Conservation (phyloP, 2,888 invertebrate species). For the Petrolisthes cinctipes region DNA sequence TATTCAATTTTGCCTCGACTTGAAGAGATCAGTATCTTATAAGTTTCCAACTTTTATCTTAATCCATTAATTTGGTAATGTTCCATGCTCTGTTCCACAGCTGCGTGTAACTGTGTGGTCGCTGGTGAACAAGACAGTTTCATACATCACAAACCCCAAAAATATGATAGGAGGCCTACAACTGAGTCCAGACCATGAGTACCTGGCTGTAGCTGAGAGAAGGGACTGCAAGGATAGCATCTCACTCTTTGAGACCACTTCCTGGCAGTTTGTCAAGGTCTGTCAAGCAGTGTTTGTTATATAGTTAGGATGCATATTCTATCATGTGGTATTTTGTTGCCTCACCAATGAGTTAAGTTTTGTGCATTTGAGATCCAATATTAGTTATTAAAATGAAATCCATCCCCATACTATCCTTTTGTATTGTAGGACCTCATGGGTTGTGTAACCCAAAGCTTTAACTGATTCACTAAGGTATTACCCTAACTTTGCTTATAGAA, state of each 20-base stretch:
- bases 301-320: neutral
- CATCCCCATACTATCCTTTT: too few relatives aligned
- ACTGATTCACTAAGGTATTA: too few relatives aligned
- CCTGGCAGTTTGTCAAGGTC: slow-evolving; percentile 71
- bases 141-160: slow-evolving; percentile 71
- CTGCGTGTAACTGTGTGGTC: slow-evolving; percentile 72
- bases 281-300: neutral
- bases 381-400: too few relatives aligned
- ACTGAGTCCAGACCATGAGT: slow-evolving; percentile 69
- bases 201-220: slow-evolving; percentile 71
- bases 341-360: too few relatives aligned
- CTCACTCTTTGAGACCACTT: slow-evolving; percentile 61
- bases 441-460: too few relatives aligned
- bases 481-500: too few relatives aligned
- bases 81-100: slow-evolving; percentile 66
- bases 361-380: too few relatives aligned
- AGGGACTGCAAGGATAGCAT: slow-evolving; percentile 71
- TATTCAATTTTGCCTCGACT: too few relatives aligned
- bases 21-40: neutral
- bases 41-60: neutral
- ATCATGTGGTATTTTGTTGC: neutral
- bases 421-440: too few relatives aligned
- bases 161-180: slow-evolving; percentile 68
- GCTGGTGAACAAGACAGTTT: slow-evolving; percentile 70
- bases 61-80: neutral